Percentiles rank a stretch among this genome's conserved stretches.
Conservation (phyloP, 2,797 vertebrate species). For the Gambelia wislizenii region DNA sequence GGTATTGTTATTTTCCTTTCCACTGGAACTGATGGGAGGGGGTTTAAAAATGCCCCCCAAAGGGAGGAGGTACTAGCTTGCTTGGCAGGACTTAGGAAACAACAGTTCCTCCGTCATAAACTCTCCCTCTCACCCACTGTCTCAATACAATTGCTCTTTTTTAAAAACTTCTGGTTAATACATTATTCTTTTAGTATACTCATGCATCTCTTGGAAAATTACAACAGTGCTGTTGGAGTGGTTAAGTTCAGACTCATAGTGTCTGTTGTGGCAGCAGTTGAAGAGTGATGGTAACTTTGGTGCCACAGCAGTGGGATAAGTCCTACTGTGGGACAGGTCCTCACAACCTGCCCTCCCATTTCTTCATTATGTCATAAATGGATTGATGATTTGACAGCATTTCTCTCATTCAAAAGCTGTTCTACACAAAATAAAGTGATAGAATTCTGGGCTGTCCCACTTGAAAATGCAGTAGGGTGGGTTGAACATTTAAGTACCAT, state of each 20-base stretch:
- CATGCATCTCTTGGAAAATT: no score
- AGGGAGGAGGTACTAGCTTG: no score
- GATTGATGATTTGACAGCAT: neutral
- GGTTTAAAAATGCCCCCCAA: no score
- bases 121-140: no score
- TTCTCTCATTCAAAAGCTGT: neutral
- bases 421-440: neutral
- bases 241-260: no score
- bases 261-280: no score
- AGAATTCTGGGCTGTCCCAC: neutral
- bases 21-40: neutral
- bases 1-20: neutral
- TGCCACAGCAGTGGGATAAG: no score
- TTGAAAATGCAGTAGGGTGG: neutral
- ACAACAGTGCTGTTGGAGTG: no score
- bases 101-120: neutral
- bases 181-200: no score
- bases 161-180: no score
- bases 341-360: neutral
- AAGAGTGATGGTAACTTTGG: no score
- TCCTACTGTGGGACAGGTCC: no score
- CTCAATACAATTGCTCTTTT: neutral
- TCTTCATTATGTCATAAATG: neutral
- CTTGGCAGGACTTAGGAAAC: neutral
- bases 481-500: neutral